phyloP scores from a whole-genome alignment of 2,888 invertebrate genomes.

The Eupsilia transversa region DNA sequence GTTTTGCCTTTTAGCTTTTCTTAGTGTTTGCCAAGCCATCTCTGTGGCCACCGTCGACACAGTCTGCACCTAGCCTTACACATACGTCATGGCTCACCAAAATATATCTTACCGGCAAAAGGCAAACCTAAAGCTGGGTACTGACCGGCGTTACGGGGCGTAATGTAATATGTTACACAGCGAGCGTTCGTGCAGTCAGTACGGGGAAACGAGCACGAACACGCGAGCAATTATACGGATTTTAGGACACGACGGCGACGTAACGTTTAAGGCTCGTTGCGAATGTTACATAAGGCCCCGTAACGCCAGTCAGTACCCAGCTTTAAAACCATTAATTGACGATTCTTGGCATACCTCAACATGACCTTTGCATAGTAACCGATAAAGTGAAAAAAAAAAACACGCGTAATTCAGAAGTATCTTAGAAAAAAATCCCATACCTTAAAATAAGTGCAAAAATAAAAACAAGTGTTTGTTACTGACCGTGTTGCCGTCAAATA shows the following conservation, averaged over 20 bases:
- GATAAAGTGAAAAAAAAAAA: neutral
- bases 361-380: neutral
- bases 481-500: slow-evolving; percentile 57
- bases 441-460: slow-evolving; percentile 57
- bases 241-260: too few relatives aligned
- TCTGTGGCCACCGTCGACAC: neutral
- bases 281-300: too few relatives aligned
- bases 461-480: slow-evolving; percentile 67
- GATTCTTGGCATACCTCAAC: neutral
- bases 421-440: neutral
- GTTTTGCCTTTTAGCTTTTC: neutral
- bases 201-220: too few relatives aligned
- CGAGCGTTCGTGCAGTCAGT: too few relatives aligned
- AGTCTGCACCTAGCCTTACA: slow-evolving; percentile 7
- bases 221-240: too few relatives aligned
- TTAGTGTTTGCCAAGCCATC: neutral
- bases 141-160: too few relatives aligned
- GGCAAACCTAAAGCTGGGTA: too few relatives aligned
- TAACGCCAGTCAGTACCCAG: too few relatives aligned
- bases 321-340: too few relatives aligned
- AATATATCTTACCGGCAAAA: slow-evolving; percentile 13
- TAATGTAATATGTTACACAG: too few relatives aligned
- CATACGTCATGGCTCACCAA: slow-evolving; percentile 17
- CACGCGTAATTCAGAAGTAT: neutral
- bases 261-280: too few relatives aligned